A percentile compares a stretch with the other conserved stretches of the same genome.
phyloP scores from a whole-genome alignment of 2,888 invertebrate species.

The Ypsolopha scabrella region DNA sequence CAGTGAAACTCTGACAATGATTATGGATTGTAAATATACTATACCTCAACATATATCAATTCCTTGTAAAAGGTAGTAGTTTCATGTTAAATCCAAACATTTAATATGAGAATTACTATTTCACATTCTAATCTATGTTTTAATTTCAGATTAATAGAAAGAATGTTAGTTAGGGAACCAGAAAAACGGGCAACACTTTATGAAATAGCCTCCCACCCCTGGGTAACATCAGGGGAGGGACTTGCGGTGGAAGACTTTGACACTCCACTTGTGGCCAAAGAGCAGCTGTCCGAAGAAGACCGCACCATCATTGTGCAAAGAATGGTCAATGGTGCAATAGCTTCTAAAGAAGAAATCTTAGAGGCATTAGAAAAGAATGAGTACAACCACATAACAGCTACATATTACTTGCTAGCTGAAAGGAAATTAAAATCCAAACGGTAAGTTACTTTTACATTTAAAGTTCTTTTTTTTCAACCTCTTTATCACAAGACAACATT shows the following conservation, averaged over 20 bases:
- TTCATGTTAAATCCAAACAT: neutral
- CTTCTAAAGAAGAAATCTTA: constrained; percentile 92
- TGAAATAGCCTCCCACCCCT: constrained; percentile 88
- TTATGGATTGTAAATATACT: constrained; percentile 98
- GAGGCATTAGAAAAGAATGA: constrained; percentile 95
- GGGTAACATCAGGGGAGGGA: constrained; percentile 76
- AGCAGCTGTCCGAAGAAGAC: constrained; percentile 92
- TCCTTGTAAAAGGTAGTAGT: constrained; percentile 80
- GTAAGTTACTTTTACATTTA: constrained; percentile 30
- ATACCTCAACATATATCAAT: constrained; percentile 90
- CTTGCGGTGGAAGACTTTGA: constrained; percentile 70
- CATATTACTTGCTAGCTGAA: constrained; percentile 96
- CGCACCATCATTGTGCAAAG: constrained; percentile 92
- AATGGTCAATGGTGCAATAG: constrained; percentile 97
- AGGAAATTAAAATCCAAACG: constrained; percentile 86
- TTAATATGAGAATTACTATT: neutral
- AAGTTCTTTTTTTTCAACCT: too few species aligned
- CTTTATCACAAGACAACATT: neutral
- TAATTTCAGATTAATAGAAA: constrained; percentile 80
- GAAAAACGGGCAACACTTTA: constrained; percentile 88
- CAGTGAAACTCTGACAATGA: constrained; percentile 99
- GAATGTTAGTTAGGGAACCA: constrained; percentile 95
- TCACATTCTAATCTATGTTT: constrained; percentile 3
- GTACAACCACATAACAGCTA: constrained; percentile 98
- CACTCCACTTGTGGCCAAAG: constrained; percentile 87